Evolutionary conservation across 1,140 invertebrate species (phyloP), one percentile per base, ranked within the genome.

Genomic region (Meteorus sp.): DNA sequence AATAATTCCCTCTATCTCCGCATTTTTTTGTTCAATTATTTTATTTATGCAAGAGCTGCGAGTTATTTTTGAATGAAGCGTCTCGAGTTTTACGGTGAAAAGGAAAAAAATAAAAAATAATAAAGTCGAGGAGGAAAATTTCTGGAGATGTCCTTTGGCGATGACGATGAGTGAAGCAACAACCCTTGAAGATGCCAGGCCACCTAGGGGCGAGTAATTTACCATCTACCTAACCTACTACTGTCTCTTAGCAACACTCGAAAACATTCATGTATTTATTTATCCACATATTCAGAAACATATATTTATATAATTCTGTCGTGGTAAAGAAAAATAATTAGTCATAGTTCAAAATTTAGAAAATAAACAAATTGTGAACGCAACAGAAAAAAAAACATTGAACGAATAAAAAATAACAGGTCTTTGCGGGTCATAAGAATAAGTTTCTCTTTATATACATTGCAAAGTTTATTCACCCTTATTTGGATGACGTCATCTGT

Each of bases 201-300:
- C 69, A 77, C 63, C 74, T 75, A 72, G 77, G 73, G 78, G 78
- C 78, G 78, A 79, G 78, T 80, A 80, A 79, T 75, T 68, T 74
- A 77, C 74, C 70, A 79, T 74, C 71, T 78, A 78, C 71, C 72
- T 78, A 79, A 77, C 63, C 68, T 76, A 75, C 68, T 76, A 75
- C 71, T 76, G 68, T 76, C 71, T 78, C 69, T 76, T 75, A 75
- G 70, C 76, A 74, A 77, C 68, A 62, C n/a, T n/a, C n/a, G n/a
- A n/a, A n/a, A n/a, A n/a, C n/a, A n/a, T n/a, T n/a, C n/a, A n/a
- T n/a, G n/a, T n/a, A n/a, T n/a, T n/a, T n/a, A n/a, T n/a, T n/a
- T n/a, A n/a, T n/a, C n/a, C n/a, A n/a, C n/a, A 47, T n/a, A n/a
- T n/a, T n/a, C n/a, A n/a, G n/a, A n/a, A n/a, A n/a, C 15, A 44